Base-by-base conservation (phyloP, 2,888 invertebrate genomes). In the Stenurella melanura region DNA sequence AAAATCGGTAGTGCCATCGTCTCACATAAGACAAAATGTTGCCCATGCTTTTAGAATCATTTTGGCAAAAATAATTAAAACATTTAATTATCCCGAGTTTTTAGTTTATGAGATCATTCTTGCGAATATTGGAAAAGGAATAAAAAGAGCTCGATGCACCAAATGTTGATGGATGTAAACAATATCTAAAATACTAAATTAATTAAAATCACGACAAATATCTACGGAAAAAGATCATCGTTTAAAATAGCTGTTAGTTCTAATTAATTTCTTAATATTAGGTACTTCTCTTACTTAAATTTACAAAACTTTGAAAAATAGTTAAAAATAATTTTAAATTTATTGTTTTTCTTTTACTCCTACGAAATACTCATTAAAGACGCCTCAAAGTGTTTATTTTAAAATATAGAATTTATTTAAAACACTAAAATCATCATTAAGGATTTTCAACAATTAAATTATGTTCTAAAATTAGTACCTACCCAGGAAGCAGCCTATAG, bases 191-290 rank as follows among this genome's bases (percentile, higher is more conserved):
- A 4, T 26, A 38, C n/a, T 64, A 64, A 64, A 64, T 64, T 42
- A n/a, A n/a, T n/a, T n/a, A n/a, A n/a, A n/a, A n/a, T n/a, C 38
- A 42, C 42, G 64, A 64, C 64, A 18, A 64, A 64, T 64, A 18
- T 42, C 19, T 42, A 42, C 38, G 12, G 38, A 42, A 42, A 42
- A 42, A 18, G 12, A 64, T 42, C 64, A 42, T 42, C 18, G 64
- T 64, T 64, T 64, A 42, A 64, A 64, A 64, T 64, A 64, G 42
- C 64, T 64, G 17, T 34, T 34, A 38, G 64, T 21, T 64, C 64
- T 64, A 64, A 64, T 64, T 64, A 64, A 42, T 64, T 9, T 64
- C 50, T 38, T 42, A 18, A 64, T 11, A 42, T 11, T n/a, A n/a
- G n/a, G n/a, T n/a, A n/a, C 18, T 38, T 18, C 64, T 64, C 38